Evolutionary conservation across 2,888 invertebrate species (phyloP).

Genomic region (Tachina fera): DNA sequence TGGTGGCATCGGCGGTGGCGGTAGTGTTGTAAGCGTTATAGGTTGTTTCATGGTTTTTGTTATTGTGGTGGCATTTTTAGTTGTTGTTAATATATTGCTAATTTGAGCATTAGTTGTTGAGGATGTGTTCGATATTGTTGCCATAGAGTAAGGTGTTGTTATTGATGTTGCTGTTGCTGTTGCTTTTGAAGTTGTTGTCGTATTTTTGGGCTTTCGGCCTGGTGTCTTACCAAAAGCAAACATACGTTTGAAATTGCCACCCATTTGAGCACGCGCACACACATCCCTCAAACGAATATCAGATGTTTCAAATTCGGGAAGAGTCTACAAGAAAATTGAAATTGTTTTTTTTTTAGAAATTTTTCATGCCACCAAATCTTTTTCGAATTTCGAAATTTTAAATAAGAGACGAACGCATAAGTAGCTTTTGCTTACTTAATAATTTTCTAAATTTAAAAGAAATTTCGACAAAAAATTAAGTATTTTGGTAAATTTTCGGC

Average conservation of each 20-base stretch:
- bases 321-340: conserved; percentile 84
- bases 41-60: conserved; percentile 31
- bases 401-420: not conserved
- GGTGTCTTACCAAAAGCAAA: conserved; percentile 75
- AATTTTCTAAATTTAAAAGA: too few relatives aligned
- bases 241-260: conserved; percentile 78
- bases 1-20: conserved; percentile 19
- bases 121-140: conserved; percentile 57
- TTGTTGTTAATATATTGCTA: conserved; percentile 27
- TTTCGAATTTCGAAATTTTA: not conserved
- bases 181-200: conserved; percentile 33
- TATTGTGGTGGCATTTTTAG: conserved; percentile 2
- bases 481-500: too few relatives aligned
- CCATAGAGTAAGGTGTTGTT: conserved; percentile 71
- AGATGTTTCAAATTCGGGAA: conserved; percentile 90
- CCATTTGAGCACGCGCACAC: conserved; percentile 81
- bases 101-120: conserved; percentile 9
- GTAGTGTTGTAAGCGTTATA: conserved; percentile 28
- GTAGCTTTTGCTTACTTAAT: too few relatives aligned
- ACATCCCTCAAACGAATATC: conserved; percentile 89
- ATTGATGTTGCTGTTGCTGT: conserved; percentile 41
- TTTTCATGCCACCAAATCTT: not conserved
- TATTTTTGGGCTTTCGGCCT: conserved; percentile 79
- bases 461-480: too few relatives aligned
- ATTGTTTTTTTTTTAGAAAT: too few relatives aligned